Base-by-base conservation (phyloP, 2,113 vertebrate genomes). In the Oxyura jamaicensis region DNA sequence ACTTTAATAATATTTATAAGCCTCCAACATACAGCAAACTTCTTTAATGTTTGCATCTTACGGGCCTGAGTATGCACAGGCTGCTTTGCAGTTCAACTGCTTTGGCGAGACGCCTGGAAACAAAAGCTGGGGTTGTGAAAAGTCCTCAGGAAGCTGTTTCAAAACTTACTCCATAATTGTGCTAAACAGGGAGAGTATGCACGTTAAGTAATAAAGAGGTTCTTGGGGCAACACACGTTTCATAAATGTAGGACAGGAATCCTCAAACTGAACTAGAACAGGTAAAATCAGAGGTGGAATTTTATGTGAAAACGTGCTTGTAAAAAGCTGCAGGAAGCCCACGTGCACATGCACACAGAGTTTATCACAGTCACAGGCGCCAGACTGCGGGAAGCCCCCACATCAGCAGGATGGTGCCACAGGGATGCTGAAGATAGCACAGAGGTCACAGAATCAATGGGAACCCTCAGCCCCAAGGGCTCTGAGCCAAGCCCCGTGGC, bases 161-260 rank as follows among this genome's bases (percentile, higher is more conserved):
- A 28, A n/a, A 22, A 22, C 0, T n/a, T 1, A 16, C 5, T 21
- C 26, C 3, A 0, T 6, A 26, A 7, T n/a, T 7, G 3, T 36
- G 52, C 39, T 59, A 1, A 65, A 21, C 10, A 3, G 35, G 31
- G 75, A 56, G 18, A 4, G 53, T 1, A 5, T 12, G 50, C 0
- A 0, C 0, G 1, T 15, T 15, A 46, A 10, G 41, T 28, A 33
- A 35, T 7, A 4, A 52, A 13, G 25, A 1, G 3, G 28, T 36
- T 28, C 46, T 33, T 23, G 53, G 23, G 29, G 26, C 53, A 68
- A 18, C 0, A 3, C 9, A 5, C 11, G 0, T 56, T 67, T 55
- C 9, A 7, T 33, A 53, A 39, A 48, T 8, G 36, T 2, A 48
- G 53, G 33, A 58, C 20, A 39, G 59, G 58, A 18, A 25, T 12